Conservation (phyloP, 2,888 invertebrate species). For the Torymus texanus region DNA sequence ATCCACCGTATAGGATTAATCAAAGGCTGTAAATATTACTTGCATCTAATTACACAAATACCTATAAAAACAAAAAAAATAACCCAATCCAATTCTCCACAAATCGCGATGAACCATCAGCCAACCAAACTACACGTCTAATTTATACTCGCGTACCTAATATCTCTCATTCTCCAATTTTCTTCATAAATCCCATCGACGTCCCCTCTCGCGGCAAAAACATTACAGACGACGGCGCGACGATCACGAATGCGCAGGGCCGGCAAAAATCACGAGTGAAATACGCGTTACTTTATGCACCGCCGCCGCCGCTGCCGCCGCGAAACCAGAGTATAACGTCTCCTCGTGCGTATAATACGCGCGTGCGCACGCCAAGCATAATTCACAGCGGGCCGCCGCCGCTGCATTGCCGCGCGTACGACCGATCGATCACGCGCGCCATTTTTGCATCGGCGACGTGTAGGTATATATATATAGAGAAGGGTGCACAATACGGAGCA, state of each 20-base stretch:
- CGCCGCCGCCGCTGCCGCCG: conserved; percentile 20
- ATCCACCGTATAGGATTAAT: too few species aligned
- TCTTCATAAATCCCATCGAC: conserved; percentile 15
- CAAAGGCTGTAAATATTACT: too few species aligned
- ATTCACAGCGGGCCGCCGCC: conserved; percentile 45
- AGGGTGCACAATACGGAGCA: conserved; percentile 29
- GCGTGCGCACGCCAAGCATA: conserved; percentile 34
- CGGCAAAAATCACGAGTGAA: conserved; percentile 38
- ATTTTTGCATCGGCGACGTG: conserved; percentile 25
- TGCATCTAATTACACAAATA: too few species aligned
- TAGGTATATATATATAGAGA: neutral
- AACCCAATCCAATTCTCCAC: too few species aligned
- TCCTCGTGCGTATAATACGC: neutral
- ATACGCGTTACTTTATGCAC: conserved; percentile 40
- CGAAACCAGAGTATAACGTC: conserved; percentile 32
- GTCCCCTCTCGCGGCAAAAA: neutral
- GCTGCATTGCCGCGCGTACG: conserved; percentile 15
- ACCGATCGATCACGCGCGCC: conserved; percentile 46
- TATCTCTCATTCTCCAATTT: neutral
- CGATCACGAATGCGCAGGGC: too few species aligned
- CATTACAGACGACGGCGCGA: too few species aligned
- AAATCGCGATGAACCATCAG: too few species aligned
- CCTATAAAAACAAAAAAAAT: too few species aligned
- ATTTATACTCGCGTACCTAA: too few species aligned
- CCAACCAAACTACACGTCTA: too few species aligned